Percentiles rank a stretch among this genome's conserved stretches.
These are phyloP conservation scores for Kradibia gibbosae DNA, from an alignment of 1,140 invertebrate species.

Conservation along the genomic window DNA sequence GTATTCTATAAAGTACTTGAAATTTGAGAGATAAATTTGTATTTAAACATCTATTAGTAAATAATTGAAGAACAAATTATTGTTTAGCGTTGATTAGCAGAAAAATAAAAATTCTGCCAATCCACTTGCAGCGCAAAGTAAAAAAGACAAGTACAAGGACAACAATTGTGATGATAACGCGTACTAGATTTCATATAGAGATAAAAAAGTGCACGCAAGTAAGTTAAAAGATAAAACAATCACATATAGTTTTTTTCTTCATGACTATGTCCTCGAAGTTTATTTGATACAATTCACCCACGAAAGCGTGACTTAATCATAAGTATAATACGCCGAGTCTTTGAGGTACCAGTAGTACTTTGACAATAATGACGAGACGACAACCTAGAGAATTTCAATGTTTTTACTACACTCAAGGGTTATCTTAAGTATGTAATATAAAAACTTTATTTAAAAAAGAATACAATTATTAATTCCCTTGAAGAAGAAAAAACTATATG, in stretches of 20 bases:
- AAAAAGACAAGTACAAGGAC: conserved; percentile 7
- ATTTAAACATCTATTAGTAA: no score
- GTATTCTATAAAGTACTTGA: no score
- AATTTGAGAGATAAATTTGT: no score
- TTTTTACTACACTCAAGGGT: not conserved
- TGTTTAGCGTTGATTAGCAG: no score
- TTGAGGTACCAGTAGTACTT: not conserved
- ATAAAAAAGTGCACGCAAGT: not conserved
- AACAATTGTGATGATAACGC: not conserved
- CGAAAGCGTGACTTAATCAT: not conserved
- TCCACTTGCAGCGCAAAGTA: no score
- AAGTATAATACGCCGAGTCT: not conserved
- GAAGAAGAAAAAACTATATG: not conserved
- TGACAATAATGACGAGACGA: not conserved
- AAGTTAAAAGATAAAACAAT: not conserved
- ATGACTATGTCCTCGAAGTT: not conserved
- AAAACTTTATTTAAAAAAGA: not conserved
- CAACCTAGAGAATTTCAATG: not conserved
- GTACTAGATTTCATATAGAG: not conserved
- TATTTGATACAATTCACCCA: not conserved
- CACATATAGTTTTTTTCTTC: not conserved
- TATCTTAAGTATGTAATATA: not conserved
- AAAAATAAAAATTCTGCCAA: no score
- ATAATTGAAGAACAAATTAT: no score
- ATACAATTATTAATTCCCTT: not conserved